Percentiles rank a stretch among this genome's conserved stretches.
Evolutionary conservation across 2,113 vertebrate genomes (phyloP).

Genomic region (Syrmaticus mikado): DNA sequence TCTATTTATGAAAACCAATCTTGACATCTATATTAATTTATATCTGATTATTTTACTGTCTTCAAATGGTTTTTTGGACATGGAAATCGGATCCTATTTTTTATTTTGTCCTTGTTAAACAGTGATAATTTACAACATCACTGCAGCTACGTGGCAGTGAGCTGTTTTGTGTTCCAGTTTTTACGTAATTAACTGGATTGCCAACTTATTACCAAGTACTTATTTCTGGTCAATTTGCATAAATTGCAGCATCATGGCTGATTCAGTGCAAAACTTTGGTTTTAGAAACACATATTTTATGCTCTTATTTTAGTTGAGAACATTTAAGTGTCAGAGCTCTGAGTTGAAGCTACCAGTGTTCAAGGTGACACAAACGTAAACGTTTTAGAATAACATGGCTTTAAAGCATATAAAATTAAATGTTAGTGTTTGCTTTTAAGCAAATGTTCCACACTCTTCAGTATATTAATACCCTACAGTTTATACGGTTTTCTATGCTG

Average conservation of each 20-base stretch:
- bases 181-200: neutral
- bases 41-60: neutral
- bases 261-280: neutral
- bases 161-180: neutral
- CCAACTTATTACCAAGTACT: neutral
- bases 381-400: neutral
- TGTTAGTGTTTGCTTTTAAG: neutral
- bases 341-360: neutral
- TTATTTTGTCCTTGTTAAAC: neutral
- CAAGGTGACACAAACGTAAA: neutral
- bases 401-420: neutral
- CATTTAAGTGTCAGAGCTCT: neutral
- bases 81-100: neutral
- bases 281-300: neutral
- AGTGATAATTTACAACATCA: neutral
- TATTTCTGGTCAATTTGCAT: neutral
- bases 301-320: neutral
- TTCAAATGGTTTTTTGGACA: neutral
- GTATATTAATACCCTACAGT: neutral
- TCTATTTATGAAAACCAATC: neutral
- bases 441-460: neutral
- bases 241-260: neutral
- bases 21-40: neutral
- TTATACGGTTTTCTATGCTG: neutral
- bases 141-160: neutral